A percentile compares a stretch with the other conserved stretches of the same genome.
Evolutionary conservation across 2,888 invertebrate species (phyloP).

Genomic region (Archips crataeganus): DNA sequence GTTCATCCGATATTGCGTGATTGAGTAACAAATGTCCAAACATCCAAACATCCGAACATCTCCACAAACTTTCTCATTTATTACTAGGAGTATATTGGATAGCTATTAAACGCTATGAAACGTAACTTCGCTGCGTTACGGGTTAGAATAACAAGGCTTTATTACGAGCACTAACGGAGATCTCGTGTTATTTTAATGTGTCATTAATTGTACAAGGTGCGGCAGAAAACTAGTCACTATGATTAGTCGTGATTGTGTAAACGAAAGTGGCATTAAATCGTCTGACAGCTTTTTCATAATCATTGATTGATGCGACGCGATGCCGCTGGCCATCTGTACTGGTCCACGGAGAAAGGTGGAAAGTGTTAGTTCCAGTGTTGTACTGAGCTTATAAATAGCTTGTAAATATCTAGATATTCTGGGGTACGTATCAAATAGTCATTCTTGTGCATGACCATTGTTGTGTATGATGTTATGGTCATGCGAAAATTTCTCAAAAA

Average conservation of each 20-base stretch:
- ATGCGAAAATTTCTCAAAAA: too few relatives aligned
- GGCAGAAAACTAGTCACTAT: conserved; percentile 47
- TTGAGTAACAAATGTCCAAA: too few relatives aligned
- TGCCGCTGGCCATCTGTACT: conserved; percentile 49
- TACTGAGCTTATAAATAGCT: conserved; percentile 6
- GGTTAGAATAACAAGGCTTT: conserved; percentile 6
- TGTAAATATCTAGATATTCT: neutral
- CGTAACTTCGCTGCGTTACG: too few relatives aligned
- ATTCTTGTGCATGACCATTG: too few relatives aligned
- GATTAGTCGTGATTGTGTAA: conserved; percentile 61
- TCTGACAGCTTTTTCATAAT: conserved; percentile 67
- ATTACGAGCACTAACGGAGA: conserved; percentile 2
- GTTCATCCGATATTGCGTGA: too few relatives aligned
- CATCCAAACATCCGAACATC: too few relatives aligned
- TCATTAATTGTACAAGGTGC: conserved; percentile 37
- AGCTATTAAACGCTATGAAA: too few relatives aligned
- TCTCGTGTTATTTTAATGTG: conserved; percentile 25
- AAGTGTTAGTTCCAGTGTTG: conserved; percentile 17
- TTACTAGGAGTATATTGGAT: too few relatives aligned
- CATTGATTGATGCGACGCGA: conserved; percentile 66
- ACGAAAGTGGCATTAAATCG: conserved; percentile 71
- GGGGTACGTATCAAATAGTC: too few relatives aligned
- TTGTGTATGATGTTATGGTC: too few relatives aligned
- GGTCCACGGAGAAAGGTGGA: conserved; percentile 69
- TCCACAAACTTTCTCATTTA: too few relatives aligned